Evolutionary conservation across 1,140 invertebrate genomes (phyloP), one percentile per base, ranked within the genome.

Genomic region (Palaemon carinicauda): DNA sequence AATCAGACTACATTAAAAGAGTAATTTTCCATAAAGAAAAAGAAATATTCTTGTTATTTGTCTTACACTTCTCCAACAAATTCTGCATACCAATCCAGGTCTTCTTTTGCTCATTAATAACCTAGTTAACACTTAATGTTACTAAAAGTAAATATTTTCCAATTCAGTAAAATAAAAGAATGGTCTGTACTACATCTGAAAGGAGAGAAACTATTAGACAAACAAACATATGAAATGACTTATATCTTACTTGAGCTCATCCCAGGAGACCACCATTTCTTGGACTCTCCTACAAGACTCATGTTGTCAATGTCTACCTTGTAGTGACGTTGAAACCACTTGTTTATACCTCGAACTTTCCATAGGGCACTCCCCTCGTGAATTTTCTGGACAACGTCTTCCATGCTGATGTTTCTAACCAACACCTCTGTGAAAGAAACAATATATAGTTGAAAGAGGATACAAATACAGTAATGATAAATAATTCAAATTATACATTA

Each of bases 191-290:
- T n/a, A 27, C 19, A 69, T 3, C 21, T 15, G 21, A 27, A 29
- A n/a, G 29, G 29, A 69, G 24, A 10, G 15, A 21, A 60, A n/a
- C 10, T 60, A 60, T 21, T 27, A 27, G 12, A 21, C 12, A 29
- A 24, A 29, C 21, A 27, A 27, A 21, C 65, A 27, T n/a, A 12
- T 27, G 29, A 29, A 69, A 27, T 24, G 0, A n/a, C n/a, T n/a
- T n/a, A n/a, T n/a, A 7, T 80, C 88, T 60, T 71, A 89, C 88
- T 77, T 27, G 82, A 24, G 27, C 73, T 65, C 5, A 73, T 78
- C 21, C 88, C 86, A 4, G 85, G 80, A 27, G 84, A 79, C 88
- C 88, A 89, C 88, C 88, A 89, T 27, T 89, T 89, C 33, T 77
- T 79, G 27, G 88, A 89, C 85, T 89, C 88, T 4, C 79, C 84